Conservation (phyloP, 2,113 vertebrate species). For the Candoia aspera region DNA sequence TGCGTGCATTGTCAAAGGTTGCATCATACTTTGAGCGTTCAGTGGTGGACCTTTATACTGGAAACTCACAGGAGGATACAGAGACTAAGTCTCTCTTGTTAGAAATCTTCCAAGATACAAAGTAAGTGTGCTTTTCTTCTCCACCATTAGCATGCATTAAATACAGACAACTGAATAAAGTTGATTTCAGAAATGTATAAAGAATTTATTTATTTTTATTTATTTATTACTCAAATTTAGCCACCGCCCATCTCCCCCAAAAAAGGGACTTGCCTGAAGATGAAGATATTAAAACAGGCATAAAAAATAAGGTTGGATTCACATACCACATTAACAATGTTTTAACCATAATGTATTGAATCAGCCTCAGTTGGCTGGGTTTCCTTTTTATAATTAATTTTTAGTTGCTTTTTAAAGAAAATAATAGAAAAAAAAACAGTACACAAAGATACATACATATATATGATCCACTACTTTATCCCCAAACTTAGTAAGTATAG, state of each 20-base stretch:
- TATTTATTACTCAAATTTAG: too few relatives aligned
- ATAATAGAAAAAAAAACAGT: too few relatives aligned
- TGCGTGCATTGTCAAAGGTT: constrained; percentile 92
- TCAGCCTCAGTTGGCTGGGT: neutral
- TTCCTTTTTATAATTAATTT: neutral
- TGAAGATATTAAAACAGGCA: neutral
- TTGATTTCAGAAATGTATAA: neutral
- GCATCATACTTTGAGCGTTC: constrained; percentile 91
- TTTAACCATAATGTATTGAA: neutral
- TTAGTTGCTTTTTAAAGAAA: too few relatives aligned
- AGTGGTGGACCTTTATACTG: constrained; percentile 91
- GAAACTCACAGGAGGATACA: constrained; percentile 82
- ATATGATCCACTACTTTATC: too few relatives aligned
- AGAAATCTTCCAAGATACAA: constrained; percentile 86
- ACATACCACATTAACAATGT: neutral
- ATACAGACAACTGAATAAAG: neutral
- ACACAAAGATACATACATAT: too few relatives aligned
- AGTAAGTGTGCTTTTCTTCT: constrained; percentile 73
- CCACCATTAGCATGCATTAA: neutral
- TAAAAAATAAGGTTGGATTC: neutral
- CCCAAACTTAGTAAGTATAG: too few relatives aligned
- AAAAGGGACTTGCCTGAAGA: neutral
- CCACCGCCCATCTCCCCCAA: too few relatives aligned
- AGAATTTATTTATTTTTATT: too few relatives aligned
- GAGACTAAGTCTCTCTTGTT: constrained; percentile 88